Conservation (phyloP, 2,797 vertebrate genomes). For the Syncerus caffer region DNA sequence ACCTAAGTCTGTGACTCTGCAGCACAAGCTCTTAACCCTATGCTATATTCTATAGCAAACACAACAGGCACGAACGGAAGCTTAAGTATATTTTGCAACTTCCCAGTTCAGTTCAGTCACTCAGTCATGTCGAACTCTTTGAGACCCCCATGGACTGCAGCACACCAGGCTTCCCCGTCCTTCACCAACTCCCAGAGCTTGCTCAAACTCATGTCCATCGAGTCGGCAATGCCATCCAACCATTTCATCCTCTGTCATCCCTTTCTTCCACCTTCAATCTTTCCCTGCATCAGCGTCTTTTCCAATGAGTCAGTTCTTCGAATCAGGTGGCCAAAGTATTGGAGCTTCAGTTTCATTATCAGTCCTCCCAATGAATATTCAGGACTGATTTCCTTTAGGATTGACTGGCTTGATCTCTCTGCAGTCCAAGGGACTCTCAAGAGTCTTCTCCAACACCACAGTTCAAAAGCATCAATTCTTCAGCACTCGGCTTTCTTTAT, state of each 20-base stretch:
- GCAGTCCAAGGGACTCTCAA: not conserved
- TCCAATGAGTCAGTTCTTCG: not conserved
- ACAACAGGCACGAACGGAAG: not conserved
- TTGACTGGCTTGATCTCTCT: not conserved
- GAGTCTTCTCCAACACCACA: not conserved
- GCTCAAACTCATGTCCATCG: not conserved
- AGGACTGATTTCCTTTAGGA: not conserved
- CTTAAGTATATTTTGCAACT: not conserved
- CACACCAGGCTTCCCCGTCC: not conserved
- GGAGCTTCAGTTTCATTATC: not conserved
- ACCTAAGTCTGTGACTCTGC: not conserved
- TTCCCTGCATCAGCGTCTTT: not conserved
- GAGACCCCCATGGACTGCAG: not conserved
- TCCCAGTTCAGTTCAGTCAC: not conserved
- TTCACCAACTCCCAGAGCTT: not conserved
- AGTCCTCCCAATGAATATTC: not conserved
- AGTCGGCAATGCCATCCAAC: not conserved
- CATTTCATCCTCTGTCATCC: not conserved
- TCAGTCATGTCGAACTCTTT: not conserved
- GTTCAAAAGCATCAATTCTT: not conserved
- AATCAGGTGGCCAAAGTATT: not conserved
- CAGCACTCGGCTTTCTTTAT: not conserved
- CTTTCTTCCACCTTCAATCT: not conserved
- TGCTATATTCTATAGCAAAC: not conserved
- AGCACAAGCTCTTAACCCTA: not conserved